A percentile compares a stretch with the other conserved stretches of the same genome.
Conservation (phyloP, 2,888 invertebrate genomes). For the Bibio marci region DNA sequence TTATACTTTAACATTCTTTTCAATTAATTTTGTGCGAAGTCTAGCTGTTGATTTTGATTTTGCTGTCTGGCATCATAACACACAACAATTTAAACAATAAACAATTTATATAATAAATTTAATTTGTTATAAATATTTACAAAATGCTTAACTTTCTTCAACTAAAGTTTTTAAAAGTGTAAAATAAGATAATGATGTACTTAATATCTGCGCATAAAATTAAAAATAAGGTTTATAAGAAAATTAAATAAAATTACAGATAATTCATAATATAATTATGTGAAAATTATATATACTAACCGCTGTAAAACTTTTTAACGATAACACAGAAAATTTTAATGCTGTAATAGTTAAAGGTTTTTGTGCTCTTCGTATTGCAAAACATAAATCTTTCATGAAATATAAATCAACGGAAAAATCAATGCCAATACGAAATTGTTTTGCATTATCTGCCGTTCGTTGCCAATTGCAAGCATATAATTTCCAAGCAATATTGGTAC, state of each 20-base stretch:
- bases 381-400: constrained; percentile 17
- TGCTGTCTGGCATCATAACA: too few relatives aligned
- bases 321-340: constrained; percentile 25
- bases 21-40: too few relatives aligned
- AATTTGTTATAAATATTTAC: too few relatives aligned
- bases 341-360: constrained; percentile 23
- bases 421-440: not conserved
- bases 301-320: constrained; percentile 24
- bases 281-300: constrained; percentile 11
- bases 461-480: constrained; percentile 21
- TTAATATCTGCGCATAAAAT: constrained; percentile 21
- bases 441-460: constrained; percentile 6
- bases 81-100: too few relatives aligned
- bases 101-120: too few relatives aligned
- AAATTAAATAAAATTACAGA: not conserved
- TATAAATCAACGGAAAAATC: constrained; percentile 13
- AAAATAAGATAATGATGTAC: constrained; percentile 28
- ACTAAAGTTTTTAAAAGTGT: constrained; percentile 20
- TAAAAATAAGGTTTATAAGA: not conserved
- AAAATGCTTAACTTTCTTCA: constrained; percentile 5
- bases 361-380: constrained; percentile 24
- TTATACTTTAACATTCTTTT: too few relatives aligned
- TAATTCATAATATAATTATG: not conserved
- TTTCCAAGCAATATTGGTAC: constrained; percentile 16
- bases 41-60: too few relatives aligned